Evolutionary conservation across 2,797 vertebrate genomes (phyloP).

Genomic region (Monodelphis domestica): DNA sequence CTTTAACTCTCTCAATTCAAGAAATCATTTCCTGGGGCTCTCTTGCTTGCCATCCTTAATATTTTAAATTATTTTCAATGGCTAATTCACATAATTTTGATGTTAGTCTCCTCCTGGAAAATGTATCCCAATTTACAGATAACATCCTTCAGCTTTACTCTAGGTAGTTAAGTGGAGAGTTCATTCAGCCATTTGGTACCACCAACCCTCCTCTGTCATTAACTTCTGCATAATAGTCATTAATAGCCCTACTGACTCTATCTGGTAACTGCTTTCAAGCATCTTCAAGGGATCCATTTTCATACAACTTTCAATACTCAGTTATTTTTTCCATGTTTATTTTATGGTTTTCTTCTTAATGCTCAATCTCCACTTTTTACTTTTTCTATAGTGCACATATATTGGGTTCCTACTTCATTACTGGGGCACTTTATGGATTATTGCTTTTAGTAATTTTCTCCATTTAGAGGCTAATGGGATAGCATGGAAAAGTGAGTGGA

Average conservation of each 20-base stretch:
- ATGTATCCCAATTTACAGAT: background rate
- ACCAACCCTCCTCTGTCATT: slow-evolving; percentile 22
- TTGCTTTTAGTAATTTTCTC: background rate
- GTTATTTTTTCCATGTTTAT: background rate
- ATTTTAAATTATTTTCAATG: background rate
- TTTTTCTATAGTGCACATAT: background rate
- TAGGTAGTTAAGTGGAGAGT: background rate
- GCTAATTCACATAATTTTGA: background rate
- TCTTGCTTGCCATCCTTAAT: background rate
- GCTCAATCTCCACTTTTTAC: background rate
- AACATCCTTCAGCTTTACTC: slow-evolving; percentile 14
- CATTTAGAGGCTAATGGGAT: background rate
- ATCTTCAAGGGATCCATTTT: slow-evolving; percentile 13
- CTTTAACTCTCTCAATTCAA: background rate
- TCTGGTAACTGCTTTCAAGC: background rate
- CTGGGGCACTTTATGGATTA: background rate
- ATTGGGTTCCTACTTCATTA: background rate
- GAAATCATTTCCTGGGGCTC: background rate
- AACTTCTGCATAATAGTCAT: slow-evolving; percentile 19
- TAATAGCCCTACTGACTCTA: slow-evolving; percentile 6
- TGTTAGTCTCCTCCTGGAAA: slow-evolving; percentile 6
- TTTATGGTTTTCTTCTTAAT: slow-evolving; percentile 24
- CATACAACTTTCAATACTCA: background rate
- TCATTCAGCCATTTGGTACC: background rate
- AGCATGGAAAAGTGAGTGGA: background rate